Percentiles rank a stretch among this genome's conserved stretches.
phyloP scores from a whole-genome alignment of 2,888 invertebrate species.

The Epirrhoe alternata region DNA sequence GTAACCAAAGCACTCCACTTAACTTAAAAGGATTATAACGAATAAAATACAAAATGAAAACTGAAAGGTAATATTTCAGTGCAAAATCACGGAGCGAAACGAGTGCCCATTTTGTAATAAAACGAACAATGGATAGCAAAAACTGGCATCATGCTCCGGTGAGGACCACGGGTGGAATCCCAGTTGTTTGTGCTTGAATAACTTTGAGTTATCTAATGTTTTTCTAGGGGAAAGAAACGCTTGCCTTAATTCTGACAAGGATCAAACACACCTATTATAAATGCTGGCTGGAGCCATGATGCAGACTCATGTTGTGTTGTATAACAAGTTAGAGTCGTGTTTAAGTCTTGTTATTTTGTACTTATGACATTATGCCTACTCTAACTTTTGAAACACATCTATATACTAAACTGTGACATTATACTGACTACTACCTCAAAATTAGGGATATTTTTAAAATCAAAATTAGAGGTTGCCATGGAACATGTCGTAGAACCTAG shows the following conservation, averaged over 20 bases:
- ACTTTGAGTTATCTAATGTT: constrained; percentile 2
- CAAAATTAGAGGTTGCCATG: no score
- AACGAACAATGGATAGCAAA: constrained; percentile 40
- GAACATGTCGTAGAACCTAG: no score
- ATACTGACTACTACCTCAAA: no score
- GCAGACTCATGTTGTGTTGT: no score
- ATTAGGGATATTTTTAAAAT: no score
- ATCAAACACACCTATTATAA: background rate
- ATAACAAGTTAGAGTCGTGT: no score
- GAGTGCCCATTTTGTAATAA: constrained; percentile 40
- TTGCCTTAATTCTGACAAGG: background rate
- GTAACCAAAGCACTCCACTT: no score
- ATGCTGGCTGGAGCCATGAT: background rate
- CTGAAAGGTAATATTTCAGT: constrained; percentile 32
- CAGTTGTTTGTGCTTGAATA: constrained; percentile 16
- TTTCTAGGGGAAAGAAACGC: background rate
- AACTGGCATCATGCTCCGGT: constrained; percentile 32
- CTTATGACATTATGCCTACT: no score
- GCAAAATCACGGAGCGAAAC: constrained; percentile 33
- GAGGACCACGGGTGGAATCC: constrained; percentile 24
- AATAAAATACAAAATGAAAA: constrained; percentile 28
- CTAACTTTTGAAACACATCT: no score
- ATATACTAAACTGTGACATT: no score
- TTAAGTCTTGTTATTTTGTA: no score
- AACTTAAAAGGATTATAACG: constrained; percentile 18